A percentile compares a stretch with the other conserved stretches of the same genome.
Evolutionary conservation across 2,113 vertebrate genomes (phyloP).

Genomic region (Salvator merianae): DNA sequence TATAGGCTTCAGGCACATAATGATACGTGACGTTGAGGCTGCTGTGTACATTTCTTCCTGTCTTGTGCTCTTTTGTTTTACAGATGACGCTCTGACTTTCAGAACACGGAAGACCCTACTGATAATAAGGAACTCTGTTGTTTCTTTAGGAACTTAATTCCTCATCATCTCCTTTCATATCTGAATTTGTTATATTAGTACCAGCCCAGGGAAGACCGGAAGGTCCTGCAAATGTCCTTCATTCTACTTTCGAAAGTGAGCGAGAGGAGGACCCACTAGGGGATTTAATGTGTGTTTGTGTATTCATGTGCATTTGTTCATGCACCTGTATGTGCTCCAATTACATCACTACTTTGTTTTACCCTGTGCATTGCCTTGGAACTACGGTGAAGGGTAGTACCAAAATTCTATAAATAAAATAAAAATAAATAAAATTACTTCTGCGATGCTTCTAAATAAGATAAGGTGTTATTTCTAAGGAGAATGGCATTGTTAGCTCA

Average conservation of each 20-base stretch:
- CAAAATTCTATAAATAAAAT: too few relatives aligned
- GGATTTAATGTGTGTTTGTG: background rate
- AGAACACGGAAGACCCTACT: background rate
- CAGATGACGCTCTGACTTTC: slow-evolving; percentile 22
- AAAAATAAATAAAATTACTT: too few relatives aligned
- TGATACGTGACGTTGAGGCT: slow-evolving; percentile 12
- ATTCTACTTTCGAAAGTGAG: background rate
- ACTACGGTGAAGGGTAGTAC: too few relatives aligned
- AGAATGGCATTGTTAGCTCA: slow-evolving; percentile 5
- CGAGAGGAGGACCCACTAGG: background rate
- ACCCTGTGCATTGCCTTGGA: too few relatives aligned
- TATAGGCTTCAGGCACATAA: slow-evolving; percentile 22
- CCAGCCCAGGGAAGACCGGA: slow-evolving; percentile 2
- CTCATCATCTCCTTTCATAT: slow-evolving; percentile 19
- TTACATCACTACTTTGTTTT: too few relatives aligned
- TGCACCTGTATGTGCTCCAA: too few relatives aligned
- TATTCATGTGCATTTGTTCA: background rate
- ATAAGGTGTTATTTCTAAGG: background rate
- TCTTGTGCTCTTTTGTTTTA: slow-evolving; percentile 28
- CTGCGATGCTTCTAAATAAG: background rate
- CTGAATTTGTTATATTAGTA: slow-evolving; percentile 14
- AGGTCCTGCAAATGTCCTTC: slow-evolving; percentile 17
- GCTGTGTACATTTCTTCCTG: background rate
- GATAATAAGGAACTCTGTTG: slow-evolving; percentile 18
- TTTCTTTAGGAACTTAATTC: slow-evolving; percentile 26